Base-by-base conservation (phyloP, 2,888 invertebrate genomes). In the Hirudinaria manillensis region DNA sequence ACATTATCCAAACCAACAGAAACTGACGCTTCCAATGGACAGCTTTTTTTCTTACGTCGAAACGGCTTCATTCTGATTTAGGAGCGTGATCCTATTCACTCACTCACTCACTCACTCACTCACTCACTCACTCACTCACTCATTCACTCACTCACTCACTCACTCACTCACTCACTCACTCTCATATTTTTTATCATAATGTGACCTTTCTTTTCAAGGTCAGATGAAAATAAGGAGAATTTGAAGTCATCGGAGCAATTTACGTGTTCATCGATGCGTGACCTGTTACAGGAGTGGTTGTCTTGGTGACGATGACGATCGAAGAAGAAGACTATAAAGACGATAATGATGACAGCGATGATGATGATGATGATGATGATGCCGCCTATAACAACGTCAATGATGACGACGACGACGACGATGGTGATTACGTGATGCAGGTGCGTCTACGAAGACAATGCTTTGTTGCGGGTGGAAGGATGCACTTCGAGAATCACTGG, bases 131-230 rank as follows among this genome's bases (percentile, higher is more conserved):
- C 29, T 61, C 61, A 61, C 3, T 61, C 61, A 61, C 61, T 61
- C 24, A 61, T 19, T 24, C 61, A 61, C 61, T 24, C 61, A 61
- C 61, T 61, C 61, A 61, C 29, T 27, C 61, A 61, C 61, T 24
- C 24, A 61, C 3, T 61, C 24, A 61, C 29, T 61, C 61, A 61
- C 61, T 61, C 24, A 61, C 29, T 61, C 61, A 61, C 29, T 29
- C 61, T 21, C 45, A n/a, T n/a, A n/a, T n/a, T n/a, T n/a, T n/a
- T n/a, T n/a, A n/a, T n/a, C n/a, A 53, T 16, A 53, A 53, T 16
- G 24, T 66, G 16, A 19, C 16, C 16, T 13, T 10, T 65, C 13
- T 13, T 19, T 13, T 27, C 66, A 13, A 24, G 21, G 13, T 10
- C 24, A 13, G n/a, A 13, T 10, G n/a, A 13, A 13, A 24, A 24